Conservation (phyloP, 2,888 invertebrate species). For the Drosophila kambysellisi region DNA sequence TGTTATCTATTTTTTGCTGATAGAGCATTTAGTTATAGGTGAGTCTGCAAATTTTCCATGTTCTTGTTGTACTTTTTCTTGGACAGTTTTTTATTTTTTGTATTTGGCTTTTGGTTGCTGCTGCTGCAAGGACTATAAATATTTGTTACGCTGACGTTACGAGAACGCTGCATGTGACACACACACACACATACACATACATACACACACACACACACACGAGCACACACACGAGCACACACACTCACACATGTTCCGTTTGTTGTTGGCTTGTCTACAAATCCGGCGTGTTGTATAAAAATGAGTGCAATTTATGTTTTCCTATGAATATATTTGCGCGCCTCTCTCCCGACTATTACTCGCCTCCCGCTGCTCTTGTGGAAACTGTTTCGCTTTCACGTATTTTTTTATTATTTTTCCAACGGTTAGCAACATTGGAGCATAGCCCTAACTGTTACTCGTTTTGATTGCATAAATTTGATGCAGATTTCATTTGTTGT, state of each 20-base stretch:
- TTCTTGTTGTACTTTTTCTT: conserved; percentile 35
- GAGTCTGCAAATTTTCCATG: background rate
- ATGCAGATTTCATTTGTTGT: conserved; percentile 76
- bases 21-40: conserved; percentile 6
- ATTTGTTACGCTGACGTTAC: conserved; percentile 78
- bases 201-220: background rate
- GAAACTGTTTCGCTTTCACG: conserved; percentile 25
- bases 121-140: conserved; percentile 72
- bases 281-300: conserved; percentile 81
- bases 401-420: conserved; percentile 8
- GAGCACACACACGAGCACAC: background rate
- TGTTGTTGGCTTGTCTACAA: conserved; percentile 66
- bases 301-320: conserved; percentile 83
- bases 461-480: conserved; percentile 78
- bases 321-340: conserved; percentile 77
- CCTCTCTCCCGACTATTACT: background rate
- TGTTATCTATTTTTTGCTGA: background rate
- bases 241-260: conserved; percentile 13
- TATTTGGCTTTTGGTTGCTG: conserved; percentile 26
- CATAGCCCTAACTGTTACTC: conserved; percentile 53
- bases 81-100: conserved; percentile 29
- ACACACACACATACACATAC: conserved; percentile 31
- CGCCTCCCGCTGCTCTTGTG: background rate
- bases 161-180: conserved; percentile 49
- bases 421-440: background rate